Base-by-base conservation (phyloP, 2,113 vertebrate genomes). In the Accipiter virgatus region DNA sequence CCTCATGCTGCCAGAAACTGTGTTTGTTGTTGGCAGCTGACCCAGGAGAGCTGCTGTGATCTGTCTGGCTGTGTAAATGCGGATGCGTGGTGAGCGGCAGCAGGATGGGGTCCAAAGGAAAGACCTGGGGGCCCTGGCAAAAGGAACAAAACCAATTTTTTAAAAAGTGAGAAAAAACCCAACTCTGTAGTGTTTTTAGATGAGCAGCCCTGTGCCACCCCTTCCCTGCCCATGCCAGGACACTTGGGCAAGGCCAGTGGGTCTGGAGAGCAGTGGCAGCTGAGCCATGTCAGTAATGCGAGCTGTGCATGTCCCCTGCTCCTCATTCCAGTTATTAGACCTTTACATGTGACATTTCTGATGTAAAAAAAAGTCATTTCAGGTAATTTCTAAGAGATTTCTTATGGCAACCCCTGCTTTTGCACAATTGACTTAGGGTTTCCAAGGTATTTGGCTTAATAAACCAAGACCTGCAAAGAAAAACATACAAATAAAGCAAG, bases 261-360 rank as follows among this genome's bases (percentile, higher is more conserved):
- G 34, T 32, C 40, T 21, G 61, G 29, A 47, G 34, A 56, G 59
- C 5, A n/a, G n/a, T 66, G 34, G 10, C 50, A 47, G 21, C 17
- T 36, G 58, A 85, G 27, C 40, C 4, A 3, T 32, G 75, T 14
- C 4, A 0, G 40, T 43, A 34, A 66, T 2, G 22, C 0, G 3
- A 66, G 42, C n/a, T n/a, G 9, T 45, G 42, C 27, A 5, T 45
- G 13, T 34, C n/a, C 53, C 42, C 52, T 2, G 2, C 22, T 9
- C 66, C 43, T 38, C n/a, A 1, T 67, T 67, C 36, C 53, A n/a
- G 17, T 18, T 50, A 42, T 22, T 23, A 40, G 25, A 58, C 15
- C 7, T 42, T 31, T 13, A 59, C 9, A 9, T 16, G 43, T 26
- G 43, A 59, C 13, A 20, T 20, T n/a, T 50, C 26, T 29, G 34